phyloP scores from a whole-genome alignment of 2,113 vertebrate genomes.

The Lophotis ruficrista region DNA sequence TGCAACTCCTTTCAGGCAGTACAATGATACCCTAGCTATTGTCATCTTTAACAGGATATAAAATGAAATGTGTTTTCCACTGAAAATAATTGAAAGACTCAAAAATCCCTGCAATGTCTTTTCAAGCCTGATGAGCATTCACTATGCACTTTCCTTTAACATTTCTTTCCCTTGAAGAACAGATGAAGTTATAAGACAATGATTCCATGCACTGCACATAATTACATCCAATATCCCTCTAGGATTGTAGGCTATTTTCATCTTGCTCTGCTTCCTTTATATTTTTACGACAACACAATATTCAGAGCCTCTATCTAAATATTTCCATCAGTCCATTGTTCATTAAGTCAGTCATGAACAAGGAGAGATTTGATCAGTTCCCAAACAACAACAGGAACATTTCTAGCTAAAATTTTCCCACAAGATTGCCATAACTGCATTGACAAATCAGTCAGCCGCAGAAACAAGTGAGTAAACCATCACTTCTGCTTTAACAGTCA shows the following conservation, averaged over 20 bases:
- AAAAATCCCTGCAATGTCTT: background rate
- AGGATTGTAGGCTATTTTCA: background rate
- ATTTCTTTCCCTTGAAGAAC: background rate
- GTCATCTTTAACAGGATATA: background rate
- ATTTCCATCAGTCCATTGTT: background rate
- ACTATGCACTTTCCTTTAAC: background rate
- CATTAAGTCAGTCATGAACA: background rate
- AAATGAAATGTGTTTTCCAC: background rate
- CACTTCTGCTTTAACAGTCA: background rate
- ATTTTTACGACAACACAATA: background rate
- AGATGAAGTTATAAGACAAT: background rate
- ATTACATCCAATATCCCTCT: background rate
- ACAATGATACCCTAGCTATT: background rate
- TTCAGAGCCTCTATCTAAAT: background rate
- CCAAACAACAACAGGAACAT: background rate
- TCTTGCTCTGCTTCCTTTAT: background rate
- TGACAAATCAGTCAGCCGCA: background rate
- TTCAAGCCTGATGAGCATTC: background rate
- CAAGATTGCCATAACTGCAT: background rate
- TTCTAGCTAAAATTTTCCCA: background rate
- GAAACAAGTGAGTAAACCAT: background rate
- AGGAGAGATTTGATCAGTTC: background rate
- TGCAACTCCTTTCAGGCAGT: background rate
- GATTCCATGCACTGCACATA: background rate
- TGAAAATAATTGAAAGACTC: background rate